Conservation (phyloP, 2,888 invertebrate genomes). For the Chirona hameri region DNA sequence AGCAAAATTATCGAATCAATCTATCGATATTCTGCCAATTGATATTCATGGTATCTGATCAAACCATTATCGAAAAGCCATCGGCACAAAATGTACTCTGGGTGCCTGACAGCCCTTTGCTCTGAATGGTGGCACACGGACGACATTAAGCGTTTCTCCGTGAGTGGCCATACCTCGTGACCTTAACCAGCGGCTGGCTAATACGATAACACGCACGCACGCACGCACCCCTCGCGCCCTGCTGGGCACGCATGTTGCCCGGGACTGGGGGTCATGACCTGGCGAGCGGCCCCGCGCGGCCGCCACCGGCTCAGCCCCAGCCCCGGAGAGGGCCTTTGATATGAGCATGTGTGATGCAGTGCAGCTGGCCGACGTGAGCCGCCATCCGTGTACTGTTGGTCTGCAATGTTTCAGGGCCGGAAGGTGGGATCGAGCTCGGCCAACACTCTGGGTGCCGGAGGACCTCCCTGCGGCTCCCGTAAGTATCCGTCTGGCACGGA, state of each 20-base stretch:
- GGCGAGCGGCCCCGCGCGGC: not conserved
- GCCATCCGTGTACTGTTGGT: slow-evolving; percentile 7
- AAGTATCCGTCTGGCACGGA: not conserved
- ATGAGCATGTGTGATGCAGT: not conserved
- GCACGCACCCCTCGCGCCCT: not conserved
- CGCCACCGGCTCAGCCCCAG: not conserved
- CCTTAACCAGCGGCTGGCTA: no score
- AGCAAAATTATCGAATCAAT: no score
- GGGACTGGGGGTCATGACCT: not conserved
- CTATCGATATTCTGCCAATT: no score
- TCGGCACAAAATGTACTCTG: no score
- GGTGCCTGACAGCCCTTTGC: no score
- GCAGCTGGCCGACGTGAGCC: not conserved
- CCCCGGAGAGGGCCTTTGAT: not conserved
- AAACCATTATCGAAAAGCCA: no score
- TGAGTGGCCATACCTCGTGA: no score
- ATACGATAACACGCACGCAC: not conserved
- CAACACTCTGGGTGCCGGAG: not conserved
- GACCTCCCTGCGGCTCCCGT: slow-evolving; percentile 22
- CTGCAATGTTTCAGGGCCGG: slow-evolving; percentile 4
- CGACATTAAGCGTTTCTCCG: no score
- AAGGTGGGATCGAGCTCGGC: not conserved
- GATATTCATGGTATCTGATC: no score
- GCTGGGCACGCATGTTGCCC: not conserved
- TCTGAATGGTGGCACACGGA: no score